Evolutionary conservation across 37 sponge, comb jelly and placozoan species (phyloP).

Genomic region (Haliclona indistincta): DNA sequence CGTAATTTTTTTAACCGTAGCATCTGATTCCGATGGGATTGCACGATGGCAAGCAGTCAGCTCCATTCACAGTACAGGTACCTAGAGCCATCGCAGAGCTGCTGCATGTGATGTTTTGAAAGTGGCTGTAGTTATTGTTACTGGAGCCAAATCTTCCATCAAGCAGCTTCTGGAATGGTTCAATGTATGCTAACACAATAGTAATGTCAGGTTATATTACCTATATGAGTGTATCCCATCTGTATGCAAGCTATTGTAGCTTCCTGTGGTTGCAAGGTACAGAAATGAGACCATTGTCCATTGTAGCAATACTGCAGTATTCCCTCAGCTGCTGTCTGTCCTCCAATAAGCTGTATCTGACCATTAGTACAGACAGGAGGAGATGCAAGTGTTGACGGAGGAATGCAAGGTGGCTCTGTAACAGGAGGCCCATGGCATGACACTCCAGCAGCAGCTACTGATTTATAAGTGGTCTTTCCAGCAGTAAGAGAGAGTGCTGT

Average conservation of each 20-base stretch:
- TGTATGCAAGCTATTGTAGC: constrained; percentile 1
- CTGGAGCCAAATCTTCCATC: constrained; percentile 12
- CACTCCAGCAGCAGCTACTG: not conserved
- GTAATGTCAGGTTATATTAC: too few relatives aligned
- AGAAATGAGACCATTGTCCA: constrained; percentile 2
- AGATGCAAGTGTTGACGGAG: too few relatives aligned
- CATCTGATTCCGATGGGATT: not conserved
- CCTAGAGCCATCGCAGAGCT: not conserved
- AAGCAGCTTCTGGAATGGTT: not conserved
- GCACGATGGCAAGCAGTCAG: not conserved
- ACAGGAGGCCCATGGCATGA: not conserved
- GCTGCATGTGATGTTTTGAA: not conserved
- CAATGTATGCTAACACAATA: not conserved
- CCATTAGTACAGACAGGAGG: not conserved
- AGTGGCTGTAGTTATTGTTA: too few relatives aligned
- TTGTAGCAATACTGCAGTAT: not conserved
- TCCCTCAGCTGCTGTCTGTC: not conserved
- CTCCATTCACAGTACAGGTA: not conserved
- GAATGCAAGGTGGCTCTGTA: too few relatives aligned
- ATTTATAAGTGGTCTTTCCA: not conserved
- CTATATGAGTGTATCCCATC: not conserved
- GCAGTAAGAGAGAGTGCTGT: not conserved
- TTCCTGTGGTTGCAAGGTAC: not conserved
- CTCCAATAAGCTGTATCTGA: not conserved
- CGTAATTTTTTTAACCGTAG: not conserved